Evolutionary conservation across 2,113 vertebrate genomes (phyloP).

Genomic region (Seriola quinqueradiata): DNA sequence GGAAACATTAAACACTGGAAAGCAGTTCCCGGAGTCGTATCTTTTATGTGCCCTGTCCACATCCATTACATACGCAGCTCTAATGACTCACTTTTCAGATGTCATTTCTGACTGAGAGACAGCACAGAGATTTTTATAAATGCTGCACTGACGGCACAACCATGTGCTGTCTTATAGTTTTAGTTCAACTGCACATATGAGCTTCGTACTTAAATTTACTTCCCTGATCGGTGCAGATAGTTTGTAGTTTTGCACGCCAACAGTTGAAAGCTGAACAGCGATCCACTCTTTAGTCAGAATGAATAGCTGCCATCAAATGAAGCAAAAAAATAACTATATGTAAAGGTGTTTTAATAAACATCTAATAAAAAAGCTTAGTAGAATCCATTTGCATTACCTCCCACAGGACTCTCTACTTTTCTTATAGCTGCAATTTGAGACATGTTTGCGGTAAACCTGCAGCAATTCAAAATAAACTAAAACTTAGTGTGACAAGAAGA

Average conservation of each 20-base stretch:
- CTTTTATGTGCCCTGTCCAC: too few relatives aligned
- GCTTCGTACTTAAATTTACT: not conserved
- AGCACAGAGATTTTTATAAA: not conserved
- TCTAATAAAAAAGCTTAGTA: not conserved
- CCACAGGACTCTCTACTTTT: not conserved
- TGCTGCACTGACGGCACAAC: not conserved
- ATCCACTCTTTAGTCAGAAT: not conserved
- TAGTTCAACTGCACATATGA: not conserved
- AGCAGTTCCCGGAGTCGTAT: too few relatives aligned
- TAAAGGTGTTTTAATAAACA: not conserved
- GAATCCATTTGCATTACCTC: not conserved
- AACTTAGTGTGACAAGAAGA: not conserved
- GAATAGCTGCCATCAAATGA: constrained; percentile 1
- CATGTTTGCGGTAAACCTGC: not conserved
- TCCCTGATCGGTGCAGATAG: not conserved
- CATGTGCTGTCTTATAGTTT: not conserved
- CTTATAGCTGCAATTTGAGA: not conserved
- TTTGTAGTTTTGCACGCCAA: not conserved
- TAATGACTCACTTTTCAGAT: not conserved
- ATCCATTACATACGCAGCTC: not conserved
- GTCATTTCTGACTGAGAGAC: not conserved
- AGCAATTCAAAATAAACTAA: not conserved
- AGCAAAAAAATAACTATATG: not conserved
- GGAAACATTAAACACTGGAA: too few relatives aligned
- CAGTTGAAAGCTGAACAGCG: not conserved